phyloP scores from a whole-genome alignment of 1,140 invertebrate species.

The Antheraea mylitta region DNA sequence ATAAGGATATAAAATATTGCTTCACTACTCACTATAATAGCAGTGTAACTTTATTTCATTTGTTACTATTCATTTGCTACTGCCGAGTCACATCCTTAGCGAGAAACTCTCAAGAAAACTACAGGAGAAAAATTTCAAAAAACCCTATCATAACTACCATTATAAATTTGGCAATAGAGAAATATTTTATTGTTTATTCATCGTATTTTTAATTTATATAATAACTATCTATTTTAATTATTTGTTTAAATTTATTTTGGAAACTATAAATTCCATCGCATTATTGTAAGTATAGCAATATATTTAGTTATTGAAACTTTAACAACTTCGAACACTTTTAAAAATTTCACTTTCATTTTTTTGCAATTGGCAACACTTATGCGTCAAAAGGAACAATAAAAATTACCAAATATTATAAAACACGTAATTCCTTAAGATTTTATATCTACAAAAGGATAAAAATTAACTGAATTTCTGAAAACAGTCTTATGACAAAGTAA shows the following conservation, averaged over 20 bases:
- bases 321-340: neutral
- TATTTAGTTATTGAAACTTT: neutral
- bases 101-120: slow-evolving; percentile 48
- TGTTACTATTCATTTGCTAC: slow-evolving; percentile 51
- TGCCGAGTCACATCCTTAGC: slow-evolving; percentile 37
- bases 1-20: slow-evolving; percentile 67
- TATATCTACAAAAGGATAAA: neutral
- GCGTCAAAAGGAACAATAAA: neutral
- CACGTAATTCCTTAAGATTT: too few species aligned
- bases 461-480: neutral
- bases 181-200: slow-evolving; percentile 53
- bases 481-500: slow-evolving; percentile 1
- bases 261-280: slow-evolving; percentile 62
- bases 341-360: slow-evolving; percentile 5
- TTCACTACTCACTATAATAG: slow-evolving; percentile 66
- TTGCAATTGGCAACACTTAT: slow-evolving; percentile 2
- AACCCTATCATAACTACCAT: slow-evolving; percentile 52
- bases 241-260: slow-evolving; percentile 29
- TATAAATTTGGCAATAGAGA: slow-evolving; percentile 67
- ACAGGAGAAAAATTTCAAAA: slow-evolving; percentile 64
- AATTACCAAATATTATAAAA: neutral
- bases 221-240: slow-evolving; percentile 42
- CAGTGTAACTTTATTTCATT: slow-evolving; percentile 44
- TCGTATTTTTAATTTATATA: slow-evolving; percentile 33
- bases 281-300: slow-evolving; percentile 43